These are phyloP conservation scores for Acanthis flammea DNA, from an alignment of 2,797 vertebrate species.

Conservation along the genomic window DNA sequence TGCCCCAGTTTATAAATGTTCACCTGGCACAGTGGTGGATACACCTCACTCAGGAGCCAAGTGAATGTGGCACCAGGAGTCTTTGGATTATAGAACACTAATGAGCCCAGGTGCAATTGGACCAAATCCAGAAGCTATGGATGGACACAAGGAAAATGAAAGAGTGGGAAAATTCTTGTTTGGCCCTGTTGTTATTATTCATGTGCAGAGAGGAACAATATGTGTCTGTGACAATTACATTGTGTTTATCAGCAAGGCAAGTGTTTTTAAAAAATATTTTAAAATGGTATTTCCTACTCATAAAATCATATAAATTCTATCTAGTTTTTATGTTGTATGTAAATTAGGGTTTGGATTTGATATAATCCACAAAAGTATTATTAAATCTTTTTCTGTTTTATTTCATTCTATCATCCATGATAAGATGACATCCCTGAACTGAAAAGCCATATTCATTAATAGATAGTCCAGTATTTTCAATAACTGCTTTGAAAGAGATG, in stretches of 20 bases:
- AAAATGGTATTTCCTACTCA: conserved; percentile 15
- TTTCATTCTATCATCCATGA: conserved; percentile 44
- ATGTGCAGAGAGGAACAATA: neutral
- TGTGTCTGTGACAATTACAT: neutral
- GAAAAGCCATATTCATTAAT: conserved; percentile 47
- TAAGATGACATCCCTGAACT: conserved; percentile 50
- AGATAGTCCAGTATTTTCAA: conserved; percentile 35
- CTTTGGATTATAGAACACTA: neutral
- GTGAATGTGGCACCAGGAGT: neutral
- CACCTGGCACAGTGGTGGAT: neutral
- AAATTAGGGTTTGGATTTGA: conserved; percentile 39
- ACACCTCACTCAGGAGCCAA: neutral
- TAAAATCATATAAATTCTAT: conserved; percentile 17
- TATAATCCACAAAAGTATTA: conserved; percentile 49
- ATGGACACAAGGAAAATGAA: neutral
- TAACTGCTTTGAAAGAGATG: neutral
- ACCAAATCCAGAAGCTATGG: neutral
- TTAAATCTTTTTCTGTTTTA: conserved; percentile 40
- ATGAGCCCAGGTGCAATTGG: neutral
- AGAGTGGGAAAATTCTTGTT: neutral
- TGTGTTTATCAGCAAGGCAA: conserved; percentile 16
- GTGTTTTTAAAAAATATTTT: conserved; percentile 26
- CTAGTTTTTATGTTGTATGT: conserved; percentile 21
- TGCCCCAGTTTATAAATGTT: neutral
- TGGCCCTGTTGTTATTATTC: neutral